A percentile compares a stretch with the other conserved stretches of the same genome.
Conservation (phyloP, 1,140 invertebrate species). For the Sycobia sp. region DNA sequence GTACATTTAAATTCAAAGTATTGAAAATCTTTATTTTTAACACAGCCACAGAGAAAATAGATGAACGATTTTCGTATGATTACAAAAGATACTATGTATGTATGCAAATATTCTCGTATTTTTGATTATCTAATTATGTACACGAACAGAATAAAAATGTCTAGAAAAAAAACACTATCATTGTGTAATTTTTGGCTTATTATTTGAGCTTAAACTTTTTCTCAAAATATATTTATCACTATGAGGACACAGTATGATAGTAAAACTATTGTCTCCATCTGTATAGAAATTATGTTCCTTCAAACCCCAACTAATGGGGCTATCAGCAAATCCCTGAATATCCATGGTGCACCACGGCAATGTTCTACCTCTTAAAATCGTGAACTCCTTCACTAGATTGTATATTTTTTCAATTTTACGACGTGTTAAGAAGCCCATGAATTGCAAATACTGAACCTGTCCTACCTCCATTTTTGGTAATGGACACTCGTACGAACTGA, state of each 20-base stretch:
- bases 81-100: slow-evolving; percentile 9
- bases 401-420: slow-evolving; percentile 54
- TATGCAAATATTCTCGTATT: slow-evolving; percentile 18
- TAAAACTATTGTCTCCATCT: slow-evolving; percentile 63
- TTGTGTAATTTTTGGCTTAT: slow-evolving; percentile 41
- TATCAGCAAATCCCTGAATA: slow-evolving; percentile 65
- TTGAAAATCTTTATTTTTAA: slow-evolving; percentile 32
- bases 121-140: slow-evolving; percentile 25
- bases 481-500: slow-evolving; percentile 54
- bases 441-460: slow-evolving; percentile 57
- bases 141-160: slow-evolving; percentile 24
- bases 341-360: slow-evolving; percentile 61
- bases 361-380: slow-evolving; percentile 35
- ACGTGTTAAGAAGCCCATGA: slow-evolving; percentile 61
- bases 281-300: slow-evolving; percentile 61
- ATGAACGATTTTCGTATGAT: slow-evolving; percentile 15
- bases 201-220: slow-evolving; percentile 51
- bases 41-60: slow-evolving; percentile 21
- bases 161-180: slow-evolving; percentile 31
- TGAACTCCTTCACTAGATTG: slow-evolving; percentile 48
- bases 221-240: slow-evolving; percentile 47
- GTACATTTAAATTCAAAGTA: slow-evolving; percentile 13
- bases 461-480: slow-evolving; percentile 44
- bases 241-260: slow-evolving; percentile 55
- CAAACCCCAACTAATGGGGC: slow-evolving; percentile 57